Evolutionary conservation across 2,888 invertebrate genomes (phyloP).

Genomic region (Sussaba pulchella): DNA sequence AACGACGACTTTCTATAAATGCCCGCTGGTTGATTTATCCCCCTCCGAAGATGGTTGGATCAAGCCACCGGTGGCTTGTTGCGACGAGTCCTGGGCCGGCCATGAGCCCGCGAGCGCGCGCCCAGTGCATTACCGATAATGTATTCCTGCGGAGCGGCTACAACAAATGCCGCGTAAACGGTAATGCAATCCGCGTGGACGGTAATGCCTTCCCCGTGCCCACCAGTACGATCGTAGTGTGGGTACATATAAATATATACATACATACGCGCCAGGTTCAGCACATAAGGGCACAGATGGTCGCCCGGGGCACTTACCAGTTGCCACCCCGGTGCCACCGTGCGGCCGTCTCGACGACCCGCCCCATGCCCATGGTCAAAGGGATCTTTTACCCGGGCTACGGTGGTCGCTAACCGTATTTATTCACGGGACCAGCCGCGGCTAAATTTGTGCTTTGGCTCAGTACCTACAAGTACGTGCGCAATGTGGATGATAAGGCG

Average conservation of each 20-base stretch:
- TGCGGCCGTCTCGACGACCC: slow-evolving; percentile 53
- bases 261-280: slow-evolving; percentile 36
- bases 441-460: slow-evolving; percentile 76
- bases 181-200: slow-evolving; percentile 82
- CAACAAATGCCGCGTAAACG: slow-evolving; percentile 83
- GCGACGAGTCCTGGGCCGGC: background rate
- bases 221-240: slow-evolving; percentile 24
- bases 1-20: slow-evolving; percentile 29
- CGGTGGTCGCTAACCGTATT: slow-evolving; percentile 83
- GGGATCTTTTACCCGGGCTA: slow-evolving; percentile 79
- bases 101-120: slow-evolving; percentile 13
- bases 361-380: slow-evolving; percentile 78
- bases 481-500: slow-evolving; percentile 36
- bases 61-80: slow-evolving; percentile 6
- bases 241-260: too few species aligned
- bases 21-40: slow-evolving; percentile 12
- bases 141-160: slow-evolving; percentile 73
- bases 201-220: slow-evolving; percentile 55
- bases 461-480: slow-evolving; percentile 11
- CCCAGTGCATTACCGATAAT: slow-evolving; percentile 77
- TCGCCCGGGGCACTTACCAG: slow-evolving; percentile 84
- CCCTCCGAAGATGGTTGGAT: slow-evolving; percentile 36
- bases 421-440: slow-evolving; percentile 78
- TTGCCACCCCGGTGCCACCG: slow-evolving; percentile 76
- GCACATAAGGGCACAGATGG: slow-evolving; percentile 83